Percentiles rank a stretch among this genome's conserved stretches.
Conservation (phyloP, 2,888 invertebrate genomes). For the Luffia ferchaultella region DNA sequence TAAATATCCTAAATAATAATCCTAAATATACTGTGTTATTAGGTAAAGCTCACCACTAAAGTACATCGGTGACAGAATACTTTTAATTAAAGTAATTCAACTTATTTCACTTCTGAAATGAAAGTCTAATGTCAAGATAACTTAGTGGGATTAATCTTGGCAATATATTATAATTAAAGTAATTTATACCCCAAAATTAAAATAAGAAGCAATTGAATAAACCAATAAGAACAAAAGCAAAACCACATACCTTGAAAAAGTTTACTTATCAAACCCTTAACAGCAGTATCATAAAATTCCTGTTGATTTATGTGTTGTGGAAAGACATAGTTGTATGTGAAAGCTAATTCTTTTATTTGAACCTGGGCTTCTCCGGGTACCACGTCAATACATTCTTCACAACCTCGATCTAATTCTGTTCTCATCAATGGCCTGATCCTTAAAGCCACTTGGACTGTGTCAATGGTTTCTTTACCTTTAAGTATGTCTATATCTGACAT, state of each 20-base stretch:
- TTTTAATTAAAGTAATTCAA: too few species aligned
- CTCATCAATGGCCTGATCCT: constrained; percentile 82
- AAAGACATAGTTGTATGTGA: constrained; percentile 87
- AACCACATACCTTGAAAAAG: constrained; percentile 76
- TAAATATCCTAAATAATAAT: too few species aligned
- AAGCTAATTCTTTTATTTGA: constrained; percentile 74
- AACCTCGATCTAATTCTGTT: constrained; percentile 77
- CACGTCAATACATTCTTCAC: constrained; percentile 75
- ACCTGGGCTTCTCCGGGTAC: constrained; percentile 73
- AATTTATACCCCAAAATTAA: background rate
- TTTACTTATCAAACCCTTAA: constrained; percentile 74
- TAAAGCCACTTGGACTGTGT: constrained; percentile 80
- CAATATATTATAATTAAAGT: too few species aligned
- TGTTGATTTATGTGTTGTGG: constrained; percentile 73
- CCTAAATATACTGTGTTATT: too few species aligned
- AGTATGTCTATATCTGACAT: constrained; percentile 39
- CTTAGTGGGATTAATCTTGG: too few species aligned
- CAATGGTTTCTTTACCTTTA: constrained; percentile 34
- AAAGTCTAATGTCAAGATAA: too few species aligned
- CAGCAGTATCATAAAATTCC: constrained; percentile 76
- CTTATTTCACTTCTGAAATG: too few species aligned
- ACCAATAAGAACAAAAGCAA: background rate
- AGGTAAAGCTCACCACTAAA: too few species aligned
- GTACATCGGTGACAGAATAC: too few species aligned
- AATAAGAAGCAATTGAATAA: background rate